A percentile compares a stretch with the other conserved stretches of the same genome.
Conservation (phyloP, 2,113 vertebrate genomes). For the Leucoraja erinaceus region DNA sequence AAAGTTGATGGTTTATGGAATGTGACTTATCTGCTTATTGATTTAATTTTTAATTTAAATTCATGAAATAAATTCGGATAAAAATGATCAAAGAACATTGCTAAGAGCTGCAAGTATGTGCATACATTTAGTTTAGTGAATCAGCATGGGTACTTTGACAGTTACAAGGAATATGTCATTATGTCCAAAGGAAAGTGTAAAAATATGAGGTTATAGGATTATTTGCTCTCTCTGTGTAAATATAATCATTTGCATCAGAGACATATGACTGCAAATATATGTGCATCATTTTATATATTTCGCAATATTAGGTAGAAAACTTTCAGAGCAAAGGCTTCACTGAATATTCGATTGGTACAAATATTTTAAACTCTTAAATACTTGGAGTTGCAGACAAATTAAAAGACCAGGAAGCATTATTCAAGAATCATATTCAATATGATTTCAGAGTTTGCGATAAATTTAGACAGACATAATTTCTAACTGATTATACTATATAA, state of each 20-base stretch:
- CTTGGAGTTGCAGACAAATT: neutral
- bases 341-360: neutral
- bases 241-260: neutral
- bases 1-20: neutral
- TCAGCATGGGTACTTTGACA: neutral
- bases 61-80: neutral
- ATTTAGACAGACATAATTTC: neutral
- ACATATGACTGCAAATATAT: neutral
- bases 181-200: neutral
- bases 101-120: neutral
- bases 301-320: neutral
- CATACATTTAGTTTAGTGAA: neutral
- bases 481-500: neutral
- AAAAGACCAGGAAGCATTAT: neutral
- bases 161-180: neutral
- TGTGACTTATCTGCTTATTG: neutral
- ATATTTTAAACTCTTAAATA: conserved; percentile 15
- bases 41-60: conserved; percentile 6
- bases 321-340: neutral
- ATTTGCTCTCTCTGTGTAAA: neutral
- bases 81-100: neutral
- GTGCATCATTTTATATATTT: neutral
- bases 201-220: neutral
- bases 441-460: neutral
- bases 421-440: neutral